phyloP scores from a whole-genome alignment of 2,797 vertebrate species.

The Smutsia temminckii region DNA sequence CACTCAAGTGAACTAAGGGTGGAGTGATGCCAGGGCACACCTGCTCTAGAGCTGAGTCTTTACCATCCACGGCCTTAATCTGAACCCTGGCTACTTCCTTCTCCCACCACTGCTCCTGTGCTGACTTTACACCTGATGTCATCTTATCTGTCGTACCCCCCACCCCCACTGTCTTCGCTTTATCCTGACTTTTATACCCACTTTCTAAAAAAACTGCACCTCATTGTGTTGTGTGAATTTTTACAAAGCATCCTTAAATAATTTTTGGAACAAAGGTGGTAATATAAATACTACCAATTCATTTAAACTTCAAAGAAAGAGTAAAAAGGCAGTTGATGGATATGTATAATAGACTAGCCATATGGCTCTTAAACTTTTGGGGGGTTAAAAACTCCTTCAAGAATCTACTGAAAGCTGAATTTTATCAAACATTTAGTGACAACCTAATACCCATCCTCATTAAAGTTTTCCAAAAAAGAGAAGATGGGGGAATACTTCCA shows the following conservation, averaged over 20 bases:
- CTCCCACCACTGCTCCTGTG: fast-evolving
- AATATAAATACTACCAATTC: not conserved
- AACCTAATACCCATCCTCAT: too few species aligned
- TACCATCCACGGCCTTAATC: fast-evolving
- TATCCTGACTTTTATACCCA: not conserved
- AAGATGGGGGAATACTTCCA: too few species aligned
- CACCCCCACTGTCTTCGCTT: not conserved
- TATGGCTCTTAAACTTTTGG: too few species aligned
- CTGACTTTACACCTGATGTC: too few species aligned
- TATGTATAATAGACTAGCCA: not conserved
- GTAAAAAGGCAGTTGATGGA: not conserved
- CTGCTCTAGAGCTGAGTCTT: fast-evolving
- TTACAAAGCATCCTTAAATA: not conserved
- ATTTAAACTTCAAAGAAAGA: not conserved
- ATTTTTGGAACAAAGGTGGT: not conserved
- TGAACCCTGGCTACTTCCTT: too few species aligned
- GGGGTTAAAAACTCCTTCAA: not conserved
- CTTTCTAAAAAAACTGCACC: not conserved
- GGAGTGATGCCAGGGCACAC: too few species aligned
- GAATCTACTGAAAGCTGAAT: not conserved
- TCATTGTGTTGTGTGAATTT: not conserved
- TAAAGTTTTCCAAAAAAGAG: too few species aligned
- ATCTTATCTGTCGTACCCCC: too few species aligned
- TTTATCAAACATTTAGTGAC: too few species aligned
- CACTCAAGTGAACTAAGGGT: not conserved